A percentile compares a stretch with the other conserved stretches of the same genome.
Conservation (phyloP, 2,797 vertebrate species). For the Meda fulgida region DNA sequence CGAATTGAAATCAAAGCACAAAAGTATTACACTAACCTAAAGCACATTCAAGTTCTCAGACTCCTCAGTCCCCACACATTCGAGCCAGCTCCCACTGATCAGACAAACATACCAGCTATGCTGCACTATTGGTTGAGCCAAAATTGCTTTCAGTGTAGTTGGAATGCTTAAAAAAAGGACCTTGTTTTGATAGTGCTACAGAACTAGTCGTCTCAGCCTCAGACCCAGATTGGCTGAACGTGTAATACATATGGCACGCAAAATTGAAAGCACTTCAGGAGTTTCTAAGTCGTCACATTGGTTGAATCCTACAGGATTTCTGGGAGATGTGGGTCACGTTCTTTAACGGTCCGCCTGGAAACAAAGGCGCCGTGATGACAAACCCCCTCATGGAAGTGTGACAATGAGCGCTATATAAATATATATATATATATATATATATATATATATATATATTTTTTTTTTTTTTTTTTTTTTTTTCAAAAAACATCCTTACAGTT, state of each 20-base stretch:
- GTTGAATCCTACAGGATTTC: neutral
- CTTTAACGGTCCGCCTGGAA: neutral
- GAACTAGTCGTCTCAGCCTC: neutral
- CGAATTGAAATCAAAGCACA: neutral
- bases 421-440: neutral
- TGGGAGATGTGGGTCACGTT: neutral
- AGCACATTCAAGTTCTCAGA: neutral
- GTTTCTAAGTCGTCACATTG: neutral
- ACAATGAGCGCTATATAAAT: neutral
- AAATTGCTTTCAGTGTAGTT: neutral
- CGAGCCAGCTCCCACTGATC: neutral
- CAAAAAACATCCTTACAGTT: neutral
- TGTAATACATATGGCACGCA: neutral
- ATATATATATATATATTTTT: neutral
- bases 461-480: too few species aligned
- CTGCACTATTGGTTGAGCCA: neutral
- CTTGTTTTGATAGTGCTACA: neutral
- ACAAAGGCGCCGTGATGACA: neutral
- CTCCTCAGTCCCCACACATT: neutral
- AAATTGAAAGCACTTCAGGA: neutral
- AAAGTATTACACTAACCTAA: constrained; percentile 7
- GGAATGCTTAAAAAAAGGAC: neutral
- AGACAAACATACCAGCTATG: neutral
- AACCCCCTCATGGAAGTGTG: neutral
- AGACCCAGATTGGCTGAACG: neutral